Percentiles rank a stretch among this genome's conserved stretches.
Conservation (phyloP, 35 echinoderm and acorn worm genomes). For the Ophioderma brevispina region DNA sequence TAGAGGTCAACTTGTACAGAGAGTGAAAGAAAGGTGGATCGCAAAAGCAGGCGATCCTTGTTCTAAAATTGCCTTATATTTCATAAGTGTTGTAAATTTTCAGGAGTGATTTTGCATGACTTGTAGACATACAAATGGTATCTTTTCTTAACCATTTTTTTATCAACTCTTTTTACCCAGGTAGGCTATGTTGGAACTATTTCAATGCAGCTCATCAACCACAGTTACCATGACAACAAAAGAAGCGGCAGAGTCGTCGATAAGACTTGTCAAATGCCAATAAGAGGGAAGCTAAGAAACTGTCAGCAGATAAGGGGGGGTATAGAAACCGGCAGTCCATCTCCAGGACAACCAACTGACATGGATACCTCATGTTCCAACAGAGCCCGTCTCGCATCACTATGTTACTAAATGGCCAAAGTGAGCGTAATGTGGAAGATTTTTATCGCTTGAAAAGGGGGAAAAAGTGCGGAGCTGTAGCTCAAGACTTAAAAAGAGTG, state of each 20-base stretch:
- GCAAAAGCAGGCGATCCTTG: too few species aligned
- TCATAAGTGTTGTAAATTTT: too few species aligned
- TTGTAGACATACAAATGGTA: too few species aligned
- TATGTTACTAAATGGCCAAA: neutral
- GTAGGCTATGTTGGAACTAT: neutral
- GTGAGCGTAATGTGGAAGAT: neutral
- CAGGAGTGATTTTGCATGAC: too few species aligned
- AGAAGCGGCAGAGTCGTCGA: too few species aligned
- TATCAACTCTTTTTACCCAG: neutral
- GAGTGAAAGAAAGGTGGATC: too few species aligned
- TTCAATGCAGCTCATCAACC: neutral
- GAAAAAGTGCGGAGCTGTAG: neutral
- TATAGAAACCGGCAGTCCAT: neutral
- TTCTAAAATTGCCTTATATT: too few species aligned
- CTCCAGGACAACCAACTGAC: neutral
- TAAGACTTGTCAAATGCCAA: too few species aligned
- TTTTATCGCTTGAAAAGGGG: neutral
- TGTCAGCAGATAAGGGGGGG: too few species aligned
- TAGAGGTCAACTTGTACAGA: too few species aligned
- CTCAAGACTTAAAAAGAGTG: neutral
- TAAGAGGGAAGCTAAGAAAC: too few species aligned
- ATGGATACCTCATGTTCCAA: neutral
- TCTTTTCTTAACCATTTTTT: too few species aligned
- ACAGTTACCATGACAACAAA: neutral
- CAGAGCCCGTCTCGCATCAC: neutral